Evolutionary conservation across 2,888 invertebrate genomes (phyloP).

Genomic region (Latrodectus elegans): DNA sequence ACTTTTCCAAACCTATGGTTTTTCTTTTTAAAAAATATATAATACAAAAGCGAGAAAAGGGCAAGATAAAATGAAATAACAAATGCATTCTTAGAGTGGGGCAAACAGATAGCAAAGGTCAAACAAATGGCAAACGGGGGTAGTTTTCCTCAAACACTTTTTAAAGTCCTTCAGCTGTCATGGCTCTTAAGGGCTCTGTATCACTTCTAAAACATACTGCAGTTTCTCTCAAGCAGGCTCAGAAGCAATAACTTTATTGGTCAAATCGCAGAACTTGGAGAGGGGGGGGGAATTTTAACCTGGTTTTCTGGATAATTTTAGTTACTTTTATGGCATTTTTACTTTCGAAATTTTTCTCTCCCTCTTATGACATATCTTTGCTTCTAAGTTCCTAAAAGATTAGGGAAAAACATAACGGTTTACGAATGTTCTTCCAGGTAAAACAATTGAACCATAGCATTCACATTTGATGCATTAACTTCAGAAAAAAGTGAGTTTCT

Average conservation of each 20-base stretch:
- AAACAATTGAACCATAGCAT: too few species aligned
- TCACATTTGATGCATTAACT: too few species aligned
- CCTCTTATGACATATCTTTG: too few species aligned
- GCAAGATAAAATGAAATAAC: conserved; percentile 13
- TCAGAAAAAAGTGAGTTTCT: too few species aligned
- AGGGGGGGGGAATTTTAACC: background rate
- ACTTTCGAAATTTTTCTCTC: too few species aligned
- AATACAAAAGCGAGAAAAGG: conserved; percentile 25
- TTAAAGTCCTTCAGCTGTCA: conserved; percentile 38
- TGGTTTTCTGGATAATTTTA: too few species aligned
- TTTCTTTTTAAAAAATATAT: conserved; percentile 25
- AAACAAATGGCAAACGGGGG: conserved; percentile 37
- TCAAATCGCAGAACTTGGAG: background rate
- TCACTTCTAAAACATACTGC: conserved; percentile 18
- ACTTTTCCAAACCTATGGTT: conserved; percentile 7
- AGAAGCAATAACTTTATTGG: conserved; percentile 39
- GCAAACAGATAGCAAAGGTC: conserved; percentile 42
- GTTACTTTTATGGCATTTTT: too few species aligned
- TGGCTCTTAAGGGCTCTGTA: conserved; percentile 4
- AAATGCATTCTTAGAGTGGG: conserved; percentile 39
- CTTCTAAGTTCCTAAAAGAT: too few species aligned
- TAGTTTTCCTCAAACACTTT: conserved; percentile 35
- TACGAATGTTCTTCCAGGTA: too few species aligned
- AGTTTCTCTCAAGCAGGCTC: conserved; percentile 20
- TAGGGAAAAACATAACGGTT: too few species aligned